These are phyloP conservation scores for Metellina segmentata DNA, from an alignment of 2,888 invertebrate genomes.

Conservation along the genomic window DNA sequence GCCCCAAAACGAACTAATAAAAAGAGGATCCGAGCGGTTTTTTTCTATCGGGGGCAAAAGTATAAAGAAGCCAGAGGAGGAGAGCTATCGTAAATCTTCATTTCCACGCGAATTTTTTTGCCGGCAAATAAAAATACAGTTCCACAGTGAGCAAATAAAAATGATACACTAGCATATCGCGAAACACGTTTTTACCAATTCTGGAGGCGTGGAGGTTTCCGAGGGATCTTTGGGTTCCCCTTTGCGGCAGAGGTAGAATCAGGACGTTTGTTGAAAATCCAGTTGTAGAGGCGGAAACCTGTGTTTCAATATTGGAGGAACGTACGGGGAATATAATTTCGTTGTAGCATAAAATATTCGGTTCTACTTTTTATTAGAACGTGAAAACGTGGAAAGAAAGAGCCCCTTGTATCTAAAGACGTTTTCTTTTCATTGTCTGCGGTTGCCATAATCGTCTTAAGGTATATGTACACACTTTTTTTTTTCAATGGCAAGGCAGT, in stretches of 20 bases:
- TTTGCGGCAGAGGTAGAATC: not conserved
- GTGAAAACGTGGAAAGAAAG: too few species aligned
- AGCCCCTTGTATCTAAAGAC: too few species aligned
- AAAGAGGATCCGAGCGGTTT: conserved; percentile 15
- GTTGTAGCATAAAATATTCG: too few species aligned
- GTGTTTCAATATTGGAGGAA: not conserved
- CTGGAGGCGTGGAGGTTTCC: not conserved
- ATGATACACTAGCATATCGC: conserved; percentile 19
- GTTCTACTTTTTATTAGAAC: too few species aligned
- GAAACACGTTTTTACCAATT: not conserved
- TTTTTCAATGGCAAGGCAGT: too few species aligned
- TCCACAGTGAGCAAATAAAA: conserved; percentile 26
- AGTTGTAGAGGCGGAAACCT: not conserved
- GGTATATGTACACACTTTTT: too few species aligned
- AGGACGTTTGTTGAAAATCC: not conserved
- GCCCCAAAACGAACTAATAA: conserved; percentile 27
- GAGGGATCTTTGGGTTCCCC: not conserved
- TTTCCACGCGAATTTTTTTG: conserved; percentile 25
- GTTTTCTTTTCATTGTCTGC: too few species aligned
- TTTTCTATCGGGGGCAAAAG: not conserved
- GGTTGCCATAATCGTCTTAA: too few species aligned
- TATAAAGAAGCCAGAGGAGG: conserved; percentile 7
- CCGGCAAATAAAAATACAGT: conserved; percentile 21
- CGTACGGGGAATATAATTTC: not conserved
- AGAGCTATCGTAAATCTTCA: conserved; percentile 51